These are phyloP conservation scores for Microcebus griseorufus DNA, from an alignment of 2,113 vertebrate species.

Conservation along the genomic window DNA sequence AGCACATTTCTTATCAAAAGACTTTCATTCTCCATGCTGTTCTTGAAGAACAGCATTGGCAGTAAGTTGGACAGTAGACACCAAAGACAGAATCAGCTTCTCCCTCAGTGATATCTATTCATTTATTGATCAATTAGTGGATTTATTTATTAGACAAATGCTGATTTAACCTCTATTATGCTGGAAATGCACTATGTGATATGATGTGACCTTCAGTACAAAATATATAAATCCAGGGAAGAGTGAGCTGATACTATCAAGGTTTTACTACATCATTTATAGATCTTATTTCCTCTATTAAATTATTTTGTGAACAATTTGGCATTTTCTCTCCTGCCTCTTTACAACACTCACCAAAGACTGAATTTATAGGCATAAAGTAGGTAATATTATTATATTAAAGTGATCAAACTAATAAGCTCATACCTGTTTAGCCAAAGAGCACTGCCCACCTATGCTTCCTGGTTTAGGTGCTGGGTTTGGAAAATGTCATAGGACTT, in stretches of 20 bases:
- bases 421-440: not conserved
- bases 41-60: not conserved
- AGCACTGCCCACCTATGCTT: not conserved
- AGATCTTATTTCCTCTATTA: constrained; percentile 49
- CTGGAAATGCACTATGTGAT: not conserved
- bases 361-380: constrained; percentile 32
- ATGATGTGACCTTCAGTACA: constrained; percentile 24
- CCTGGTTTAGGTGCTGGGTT: not conserved
- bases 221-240: constrained; percentile 33
- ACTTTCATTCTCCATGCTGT: not conserved
- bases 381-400: not conserved
- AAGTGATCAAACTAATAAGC: not conserved
- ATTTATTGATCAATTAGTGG: constrained; percentile 16
- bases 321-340: constrained; percentile 1
- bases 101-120: not conserved
- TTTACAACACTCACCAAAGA: constrained; percentile 24
- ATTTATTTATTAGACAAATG: constrained; percentile 22
- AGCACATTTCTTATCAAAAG: not conserved
- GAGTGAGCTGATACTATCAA: not conserved
- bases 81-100: constrained; percentile 15
- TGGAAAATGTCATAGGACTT: not conserved
- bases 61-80: not conserved
- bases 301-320: constrained; percentile 1
- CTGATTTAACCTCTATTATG: not conserved
- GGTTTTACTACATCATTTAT: constrained; percentile 25